A percentile compares a stretch with the other conserved stretches of the same genome.
phyloP scores from a whole-genome alignment of 2,888 invertebrate species.

The Crossocerus cetratus region DNA sequence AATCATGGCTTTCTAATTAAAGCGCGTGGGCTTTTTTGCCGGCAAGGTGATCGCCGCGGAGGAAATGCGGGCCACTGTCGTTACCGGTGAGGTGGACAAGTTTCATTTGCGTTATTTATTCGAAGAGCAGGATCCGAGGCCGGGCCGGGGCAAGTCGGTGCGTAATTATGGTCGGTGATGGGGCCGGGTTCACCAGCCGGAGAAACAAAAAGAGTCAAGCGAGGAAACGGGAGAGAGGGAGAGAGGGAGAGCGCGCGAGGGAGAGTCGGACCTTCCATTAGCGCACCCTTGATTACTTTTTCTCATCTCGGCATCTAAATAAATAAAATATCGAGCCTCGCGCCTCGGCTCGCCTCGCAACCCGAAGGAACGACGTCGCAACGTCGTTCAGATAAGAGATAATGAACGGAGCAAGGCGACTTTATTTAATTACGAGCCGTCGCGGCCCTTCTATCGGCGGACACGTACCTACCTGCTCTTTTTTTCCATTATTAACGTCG shows the following conservation, averaged over 20 bases:
- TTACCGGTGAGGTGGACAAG: constrained; percentile 65
- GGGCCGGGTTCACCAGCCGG: constrained; percentile 41
- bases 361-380: constrained; percentile 60
- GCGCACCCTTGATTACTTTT: constrained; percentile 76
- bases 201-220: constrained; percentile 61
- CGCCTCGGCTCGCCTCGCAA: constrained; percentile 59
- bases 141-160: constrained; percentile 37
- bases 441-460: constrained; percentile 26
- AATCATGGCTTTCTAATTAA: constrained; percentile 42
- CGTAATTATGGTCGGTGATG: constrained; percentile 60
- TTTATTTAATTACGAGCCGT: constrained; percentile 73
- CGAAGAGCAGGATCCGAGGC: constrained; percentile 34
- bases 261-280: constrained; percentile 70
- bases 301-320: constrained; percentile 75
- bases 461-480: constrained; percentile 24
- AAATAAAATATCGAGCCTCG: constrained; percentile 76
- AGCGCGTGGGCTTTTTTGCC: constrained; percentile 26
- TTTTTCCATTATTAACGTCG: constrained; percentile 39
- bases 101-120: constrained; percentile 74
- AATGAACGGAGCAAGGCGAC: constrained; percentile 70
- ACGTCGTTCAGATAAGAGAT: constrained; percentile 70
- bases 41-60: constrained; percentile 35
- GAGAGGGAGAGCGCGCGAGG: constrained; percentile 61
- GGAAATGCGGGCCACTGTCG: constrained; percentile 60
- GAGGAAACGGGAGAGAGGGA: constrained; percentile 61